Evolutionary conservation across 2,797 vertebrate genomes (phyloP).

Genomic region (Clarias pachynema): DNA sequence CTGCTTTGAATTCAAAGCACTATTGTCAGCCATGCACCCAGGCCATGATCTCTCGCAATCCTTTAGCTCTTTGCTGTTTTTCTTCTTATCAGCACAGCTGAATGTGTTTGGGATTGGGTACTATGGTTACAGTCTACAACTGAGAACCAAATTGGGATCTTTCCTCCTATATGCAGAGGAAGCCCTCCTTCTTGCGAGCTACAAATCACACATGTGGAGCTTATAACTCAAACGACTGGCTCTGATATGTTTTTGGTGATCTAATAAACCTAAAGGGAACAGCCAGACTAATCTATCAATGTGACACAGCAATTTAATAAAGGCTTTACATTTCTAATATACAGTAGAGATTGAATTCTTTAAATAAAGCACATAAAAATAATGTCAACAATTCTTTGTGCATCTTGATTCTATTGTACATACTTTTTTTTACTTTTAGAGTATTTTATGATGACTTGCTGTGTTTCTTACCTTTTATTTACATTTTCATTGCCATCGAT

Average conservation of each 20-base stretch:
- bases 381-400: neutral
- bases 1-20: constrained; percentile 46
- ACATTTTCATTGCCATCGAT: neutral
- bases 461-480: neutral
- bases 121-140: constrained; percentile 65
- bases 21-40: constrained; percentile 29
- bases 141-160: constrained; percentile 61
- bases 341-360: neutral
- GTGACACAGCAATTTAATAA: constrained; percentile 7
- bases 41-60: constrained; percentile 33
- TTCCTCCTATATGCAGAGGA: constrained; percentile 53
- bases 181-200: constrained; percentile 47
- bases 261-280: constrained; percentile 17
- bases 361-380: neutral
- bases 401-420: neutral
- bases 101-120: constrained; percentile 65
- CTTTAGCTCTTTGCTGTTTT: constrained; percentile 32
- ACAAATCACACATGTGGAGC: constrained; percentile 34
- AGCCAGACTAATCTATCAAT: constrained; percentile 37
- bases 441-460: neutral
- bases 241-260: constrained; percentile 15
- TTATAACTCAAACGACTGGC: constrained; percentile 25
- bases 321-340: constrained; percentile 23
- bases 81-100: constrained; percentile 64
- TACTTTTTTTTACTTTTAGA: neutral